phyloP scores from a whole-genome alignment of 2,888 invertebrate species.

The Nomada lathburiana region DNA sequence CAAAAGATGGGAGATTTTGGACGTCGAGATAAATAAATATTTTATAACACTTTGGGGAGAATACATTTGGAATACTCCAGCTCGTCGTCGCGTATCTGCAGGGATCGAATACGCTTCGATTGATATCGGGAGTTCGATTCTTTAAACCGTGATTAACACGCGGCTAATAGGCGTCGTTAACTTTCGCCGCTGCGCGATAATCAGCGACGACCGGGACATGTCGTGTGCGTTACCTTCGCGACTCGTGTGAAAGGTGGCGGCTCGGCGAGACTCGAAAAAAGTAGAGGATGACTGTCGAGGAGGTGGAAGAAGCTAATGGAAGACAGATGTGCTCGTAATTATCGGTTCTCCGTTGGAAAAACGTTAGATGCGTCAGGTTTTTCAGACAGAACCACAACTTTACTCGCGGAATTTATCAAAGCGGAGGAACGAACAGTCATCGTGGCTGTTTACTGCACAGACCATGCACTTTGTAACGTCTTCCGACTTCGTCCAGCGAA shows the following conservation, averaged over 20 bases:
- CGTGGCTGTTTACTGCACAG: conserved; percentile 30
- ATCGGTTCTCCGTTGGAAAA: conserved; percentile 43
- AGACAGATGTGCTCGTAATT: conserved; percentile 56
- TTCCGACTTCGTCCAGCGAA: background rate
- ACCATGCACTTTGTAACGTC: conserved; percentile 20
- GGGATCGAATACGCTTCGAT: conserved; percentile 40
- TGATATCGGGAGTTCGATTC: conserved; percentile 47
- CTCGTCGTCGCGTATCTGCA: conserved; percentile 7
- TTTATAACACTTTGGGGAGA: too few species aligned
- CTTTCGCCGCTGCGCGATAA: conserved; percentile 65
- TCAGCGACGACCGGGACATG: conserved; percentile 47
- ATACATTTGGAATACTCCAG: too few species aligned
- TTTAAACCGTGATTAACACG: conserved; percentile 65
- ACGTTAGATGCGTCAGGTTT: conserved; percentile 34
- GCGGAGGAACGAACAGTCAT: conserved; percentile 45
- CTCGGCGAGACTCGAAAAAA: background rate
- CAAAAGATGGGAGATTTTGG: too few species aligned
- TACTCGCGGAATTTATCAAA: conserved; percentile 46
- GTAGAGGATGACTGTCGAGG: background rate
- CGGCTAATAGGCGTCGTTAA: conserved; percentile 71
- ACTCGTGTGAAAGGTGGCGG: conserved; percentile 53
- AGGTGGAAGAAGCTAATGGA: conserved; percentile 40
- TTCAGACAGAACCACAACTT: conserved; percentile 14
- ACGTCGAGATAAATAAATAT: too few species aligned
- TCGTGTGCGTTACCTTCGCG: conserved; percentile 50